A percentile compares a stretch with the other conserved stretches of the same genome.
These are phyloP conservation scores for Vulpes vulpes DNA, from an alignment of 2,113 vertebrate genomes.

Conservation along the genomic window DNA sequence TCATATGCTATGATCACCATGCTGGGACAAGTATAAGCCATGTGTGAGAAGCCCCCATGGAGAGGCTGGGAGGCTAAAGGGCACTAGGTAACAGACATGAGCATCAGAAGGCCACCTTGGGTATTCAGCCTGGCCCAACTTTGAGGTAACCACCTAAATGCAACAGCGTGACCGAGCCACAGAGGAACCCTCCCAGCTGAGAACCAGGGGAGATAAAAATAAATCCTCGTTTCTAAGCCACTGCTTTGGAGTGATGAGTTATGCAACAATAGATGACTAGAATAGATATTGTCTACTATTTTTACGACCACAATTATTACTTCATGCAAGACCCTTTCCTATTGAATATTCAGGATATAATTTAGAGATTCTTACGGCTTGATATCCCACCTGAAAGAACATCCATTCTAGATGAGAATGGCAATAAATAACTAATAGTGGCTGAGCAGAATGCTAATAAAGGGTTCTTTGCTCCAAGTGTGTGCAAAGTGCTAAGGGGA, in stretches of 20 bases:
- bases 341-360: background rate
- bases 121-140: background rate
- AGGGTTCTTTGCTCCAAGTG: background rate
- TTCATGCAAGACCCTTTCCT: background rate
- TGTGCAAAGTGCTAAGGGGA: background rate
- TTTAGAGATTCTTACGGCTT: background rate
- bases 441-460: background rate
- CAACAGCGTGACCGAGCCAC: background rate
- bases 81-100: background rate
- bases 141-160: background rate
- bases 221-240: background rate
- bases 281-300: background rate
- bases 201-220: background rate
- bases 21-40: background rate
- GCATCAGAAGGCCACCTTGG: background rate
- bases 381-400: background rate
- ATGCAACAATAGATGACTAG: background rate
- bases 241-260: background rate
- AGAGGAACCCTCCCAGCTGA: background rate
- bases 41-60: background rate
- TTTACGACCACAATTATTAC: background rate
- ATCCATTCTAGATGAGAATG: background rate
- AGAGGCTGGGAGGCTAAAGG: background rate
- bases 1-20: accelerated
- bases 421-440: background rate